Evolutionary conservation across 2,888 invertebrate species (phyloP), one percentile per base, ranked within the genome.

Genomic region (Anoplius nigerrimus): DNA sequence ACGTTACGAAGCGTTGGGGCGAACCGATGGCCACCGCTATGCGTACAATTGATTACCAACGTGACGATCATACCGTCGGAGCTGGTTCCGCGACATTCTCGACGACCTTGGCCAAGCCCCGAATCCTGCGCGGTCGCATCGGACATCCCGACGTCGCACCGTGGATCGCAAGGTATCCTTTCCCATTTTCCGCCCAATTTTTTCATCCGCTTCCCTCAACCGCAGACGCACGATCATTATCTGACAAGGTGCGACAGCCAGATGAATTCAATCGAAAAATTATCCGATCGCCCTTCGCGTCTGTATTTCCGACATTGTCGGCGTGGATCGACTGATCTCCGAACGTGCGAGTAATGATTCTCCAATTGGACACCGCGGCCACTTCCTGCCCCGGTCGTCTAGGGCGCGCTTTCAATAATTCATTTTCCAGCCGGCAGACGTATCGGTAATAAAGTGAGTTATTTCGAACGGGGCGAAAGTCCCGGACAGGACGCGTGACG

Each of bases 31-130:
- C 72, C 72, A 72, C 78, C 76, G 72, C 74, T 74, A 74, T 75
- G 78, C 78, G 76, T 74, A 69, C 77, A 79, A 81, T 82, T 82
- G 80, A 81, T 81, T 80, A 82, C 76, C 66, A 71, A 73, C 81
- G 77, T 82, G 79, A 79, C 65, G 71, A 72, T 77, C 82, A 82
- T 81, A 80, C 82, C 75, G 70, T 6, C 34, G 1, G 24, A 59
- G 72, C 74, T 63, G 62, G 74, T 78, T 79, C 73, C 78, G 71
- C 72, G 74, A 73, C 75, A 80, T 80, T 79, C 79, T 71, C 77
- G 73, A 72, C 81, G 74, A 80, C 77, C 79, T 79, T 73, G 79
- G 74, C 71, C 71, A 69, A 71, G 79, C 71, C 62, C 69, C 61
- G 56, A 57, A 62, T 79, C 75, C 55, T 69, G 71, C 67, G 60